These are phyloP conservation scores for Euura saliciscinereae DNA, from an alignment of 1,140 invertebrate species.

Conservation along the genomic window DNA sequence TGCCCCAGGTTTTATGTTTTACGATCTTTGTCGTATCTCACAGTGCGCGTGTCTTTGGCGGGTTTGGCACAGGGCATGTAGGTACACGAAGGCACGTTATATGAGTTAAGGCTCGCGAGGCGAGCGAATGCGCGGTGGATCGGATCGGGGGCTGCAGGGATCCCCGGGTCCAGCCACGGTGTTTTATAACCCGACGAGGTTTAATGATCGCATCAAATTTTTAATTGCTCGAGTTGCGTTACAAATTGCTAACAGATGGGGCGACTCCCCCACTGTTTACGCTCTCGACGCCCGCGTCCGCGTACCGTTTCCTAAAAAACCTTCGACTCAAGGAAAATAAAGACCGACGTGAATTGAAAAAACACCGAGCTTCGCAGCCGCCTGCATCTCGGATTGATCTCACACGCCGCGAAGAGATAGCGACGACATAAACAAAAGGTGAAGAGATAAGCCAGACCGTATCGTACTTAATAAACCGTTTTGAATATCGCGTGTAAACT, in stretches of 20 bases:
- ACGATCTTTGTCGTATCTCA: no score
- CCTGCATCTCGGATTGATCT: constrained; percentile 27
- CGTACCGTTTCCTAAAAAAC: constrained; percentile 39
- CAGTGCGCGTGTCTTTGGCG: not conserved
- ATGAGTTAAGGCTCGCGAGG: not conserved
- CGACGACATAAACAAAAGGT: no score
- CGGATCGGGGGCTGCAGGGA: not conserved
- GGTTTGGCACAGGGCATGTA: not conserved
- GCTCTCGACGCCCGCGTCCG: constrained; percentile 18
- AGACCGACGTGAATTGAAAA: no score
- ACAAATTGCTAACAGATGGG: constrained; percentile 58
- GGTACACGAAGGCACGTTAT: not conserved
- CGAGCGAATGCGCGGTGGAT: no score
- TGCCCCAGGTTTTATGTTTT: no score
- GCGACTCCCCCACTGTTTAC: not conserved
- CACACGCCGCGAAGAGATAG: no score
- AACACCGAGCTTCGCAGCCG: no score
- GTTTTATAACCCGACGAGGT: constrained; percentile 54
- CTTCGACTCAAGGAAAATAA: no score
- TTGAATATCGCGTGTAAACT: not conserved
- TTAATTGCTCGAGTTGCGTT: constrained; percentile 56
- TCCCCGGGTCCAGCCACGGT: constrained; percentile 21
- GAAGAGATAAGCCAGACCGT: no score
- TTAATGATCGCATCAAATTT: constrained; percentile 59
- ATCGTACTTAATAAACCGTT: no score